Conservation (phyloP, 2,113 vertebrate species). For the Chloropsis hardwickii region DNA sequence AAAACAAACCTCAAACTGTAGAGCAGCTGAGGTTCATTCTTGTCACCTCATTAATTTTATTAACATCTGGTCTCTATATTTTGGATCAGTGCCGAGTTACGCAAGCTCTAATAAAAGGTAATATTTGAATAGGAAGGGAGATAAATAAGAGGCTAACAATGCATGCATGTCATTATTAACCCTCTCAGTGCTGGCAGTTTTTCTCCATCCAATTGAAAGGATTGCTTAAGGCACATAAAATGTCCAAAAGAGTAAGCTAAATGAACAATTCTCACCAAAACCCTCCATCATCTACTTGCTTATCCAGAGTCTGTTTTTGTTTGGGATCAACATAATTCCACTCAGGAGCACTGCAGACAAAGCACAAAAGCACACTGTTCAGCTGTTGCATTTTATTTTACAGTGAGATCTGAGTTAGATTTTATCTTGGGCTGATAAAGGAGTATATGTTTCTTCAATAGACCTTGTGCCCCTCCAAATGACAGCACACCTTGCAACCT, state of each 20-base stretch:
- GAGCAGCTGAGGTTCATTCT: conserved; percentile 44
- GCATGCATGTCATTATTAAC: neutral
- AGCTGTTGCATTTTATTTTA: neutral
- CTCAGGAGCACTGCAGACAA: conserved; percentile 75
- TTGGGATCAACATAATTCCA: conserved; percentile 75
- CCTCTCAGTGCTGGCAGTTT: neutral
- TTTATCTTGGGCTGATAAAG: neutral
- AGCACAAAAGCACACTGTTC: neutral
- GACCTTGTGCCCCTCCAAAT: neutral
- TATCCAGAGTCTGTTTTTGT: conserved; percentile 73
- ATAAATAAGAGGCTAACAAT: neutral
- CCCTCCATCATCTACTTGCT: conserved; percentile 81
- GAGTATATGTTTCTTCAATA: neutral
- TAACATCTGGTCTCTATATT: conserved; percentile 46
- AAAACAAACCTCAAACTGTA: conserved; percentile 20
- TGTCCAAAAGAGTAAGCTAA: neutral
- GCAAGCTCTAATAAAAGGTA: conserved; percentile 38
- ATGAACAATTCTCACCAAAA: conserved; percentile 79
- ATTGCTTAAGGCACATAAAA: neutral
- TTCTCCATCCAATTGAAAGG: neutral
- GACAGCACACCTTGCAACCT: neutral
- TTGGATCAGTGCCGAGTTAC: conserved; percentile 5
- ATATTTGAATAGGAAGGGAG: conserved; percentile 13
- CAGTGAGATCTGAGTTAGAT: neutral
- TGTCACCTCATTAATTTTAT: conserved; percentile 57